Evolutionary conservation across 2,888 invertebrate species (phyloP), one percentile per base, ranked within the genome.

Genomic region (Platycnemis pennipes): DNA sequence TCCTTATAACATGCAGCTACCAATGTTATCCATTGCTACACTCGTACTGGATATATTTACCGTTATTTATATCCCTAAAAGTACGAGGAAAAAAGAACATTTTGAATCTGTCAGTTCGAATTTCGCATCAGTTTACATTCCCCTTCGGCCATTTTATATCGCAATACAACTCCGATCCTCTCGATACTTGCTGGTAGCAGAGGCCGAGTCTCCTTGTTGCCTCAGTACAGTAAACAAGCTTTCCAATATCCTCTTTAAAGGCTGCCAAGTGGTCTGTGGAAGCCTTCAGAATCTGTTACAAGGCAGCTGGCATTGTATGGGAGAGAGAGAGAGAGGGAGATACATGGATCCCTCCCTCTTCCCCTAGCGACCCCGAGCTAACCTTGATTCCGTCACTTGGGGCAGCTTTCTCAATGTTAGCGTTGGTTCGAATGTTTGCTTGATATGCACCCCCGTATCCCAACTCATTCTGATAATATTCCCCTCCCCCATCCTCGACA

Each of bases 241-340:
- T 53, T 63, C 91, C n/a, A 44, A 91, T 91, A 56, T 56, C 91
- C 91, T 63, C 37, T 91, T 91, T 91, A 91, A 37, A 77, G 42
- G 91, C 56, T 91, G 91, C 91, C 91, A 91, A 91, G 91, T 63
- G 91, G 26, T n/a, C 44, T 11, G 63, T 44, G 63, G 63, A 37
- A 91, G 77, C 94, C 86, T 94, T 94, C 86, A 69, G 45, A 94
- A 85, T 53, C 46, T 37, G 86, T 77, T 49, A 94, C 94, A 87
- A 94, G 86, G 94, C 85, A 94, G 46, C 31, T 53, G 63, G 42
- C 31, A 77, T 31, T 31, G 77, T 37, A n/a, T n/a, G n/a, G n/a
- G n/a, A n/a, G n/a, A n/a, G 77, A 1, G 77, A 77, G 77, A 31
- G n/a, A 77, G 77, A 1, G 77, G 37, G 77, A 31, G n/a, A 77